Evolutionary conservation across 2,797 vertebrate species (phyloP), one percentile per base, ranked within the genome.

Genomic region (Myotis vivesi): DNA sequence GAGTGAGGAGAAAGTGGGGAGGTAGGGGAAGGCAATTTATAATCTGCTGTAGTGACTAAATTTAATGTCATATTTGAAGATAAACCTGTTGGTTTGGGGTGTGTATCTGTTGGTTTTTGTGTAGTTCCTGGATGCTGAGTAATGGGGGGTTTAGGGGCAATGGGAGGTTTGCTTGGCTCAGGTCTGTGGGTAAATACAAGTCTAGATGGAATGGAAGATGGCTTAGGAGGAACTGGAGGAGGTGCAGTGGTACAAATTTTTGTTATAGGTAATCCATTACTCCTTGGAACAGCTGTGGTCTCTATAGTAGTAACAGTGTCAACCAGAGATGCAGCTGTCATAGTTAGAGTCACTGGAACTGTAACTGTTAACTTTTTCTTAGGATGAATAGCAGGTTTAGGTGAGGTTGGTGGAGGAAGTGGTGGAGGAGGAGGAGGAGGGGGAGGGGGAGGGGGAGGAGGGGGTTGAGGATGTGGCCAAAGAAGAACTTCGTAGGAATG

Each of bases 211-310:
- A 99, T 99, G 91, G 98, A 99, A 93, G 99, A 97, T 91, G 99
- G 99, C 95, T 99, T 99, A 57, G 99, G 99, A 95, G 99, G 99
- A 94, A 99, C 99, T 89, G 99, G 99, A 94, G 99, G 99, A 95
- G 99, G 99, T 96, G 98, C 97, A 38, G 99, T 97, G 66, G 99
- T 97, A 36, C 95, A 97, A 77, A 97, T 96, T 97, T 99, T 99
- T 85, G 97, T 75, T 59, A 94, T 53, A 94, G 98, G 97, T 95
- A 94, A 89, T 25, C 98, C 97, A 76, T 94, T 96, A 76, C 51
- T 97, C 94, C 97, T 98, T 92, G 95, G 80, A n/a, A 91, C 20
- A 89, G 93, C 25, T 86, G 95, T 79, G 51, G 96, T 81, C 30
- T 98, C 97, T 87, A 95, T 87, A 68, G 96, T 79, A 97, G 96